phyloP scores from a whole-genome alignment of 2,797 vertebrate genomes.

The Anguilla pacifica region DNA sequence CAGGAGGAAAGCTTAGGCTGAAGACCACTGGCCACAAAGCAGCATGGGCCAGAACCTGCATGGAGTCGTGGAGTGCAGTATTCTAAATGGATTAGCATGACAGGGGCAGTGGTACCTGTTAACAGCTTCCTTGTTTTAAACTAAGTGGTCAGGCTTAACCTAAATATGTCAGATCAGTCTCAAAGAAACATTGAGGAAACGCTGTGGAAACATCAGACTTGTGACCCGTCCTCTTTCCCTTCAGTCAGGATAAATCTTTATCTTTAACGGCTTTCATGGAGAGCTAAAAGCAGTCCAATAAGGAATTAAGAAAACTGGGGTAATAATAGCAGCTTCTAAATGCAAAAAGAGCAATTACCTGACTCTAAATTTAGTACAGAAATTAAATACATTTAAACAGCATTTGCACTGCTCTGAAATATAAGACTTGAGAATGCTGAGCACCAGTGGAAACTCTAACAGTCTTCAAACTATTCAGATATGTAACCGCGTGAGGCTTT shows the following conservation, averaged over 20 bases:
- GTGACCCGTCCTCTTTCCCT: slow-evolving; percentile 11
- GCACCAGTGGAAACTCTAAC: not conserved
- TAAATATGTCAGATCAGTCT: slow-evolving; percentile 34
- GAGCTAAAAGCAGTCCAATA: slow-evolving; percentile 9
- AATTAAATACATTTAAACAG: not conserved
- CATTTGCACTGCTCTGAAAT: not conserved
- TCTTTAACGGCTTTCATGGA: slow-evolving; percentile 11
- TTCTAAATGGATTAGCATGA: slow-evolving; percentile 39
- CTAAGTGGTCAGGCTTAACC: slow-evolving; percentile 34
- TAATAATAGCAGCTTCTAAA: not conserved
- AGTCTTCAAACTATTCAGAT: not conserved
- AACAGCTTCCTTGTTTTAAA: slow-evolving; percentile 28
- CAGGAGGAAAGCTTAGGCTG: not conserved
- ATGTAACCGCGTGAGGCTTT: not conserved
- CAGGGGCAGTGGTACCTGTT: slow-evolving; percentile 5
- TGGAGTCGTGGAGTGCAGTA: not conserved
- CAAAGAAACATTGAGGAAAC: slow-evolving; percentile 24
- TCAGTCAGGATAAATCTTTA: slow-evolving; percentile 21
- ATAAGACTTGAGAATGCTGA: not conserved
- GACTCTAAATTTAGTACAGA: not conserved
- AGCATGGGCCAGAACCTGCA: not conserved
- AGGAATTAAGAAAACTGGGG: not conserved
- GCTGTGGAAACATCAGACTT: slow-evolving; percentile 8
- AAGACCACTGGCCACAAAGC: not conserved
- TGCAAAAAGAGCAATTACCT: not conserved